Evolutionary conservation across 2,113 vertebrate species (phyloP).

Genomic region (Galbula dea): DNA sequence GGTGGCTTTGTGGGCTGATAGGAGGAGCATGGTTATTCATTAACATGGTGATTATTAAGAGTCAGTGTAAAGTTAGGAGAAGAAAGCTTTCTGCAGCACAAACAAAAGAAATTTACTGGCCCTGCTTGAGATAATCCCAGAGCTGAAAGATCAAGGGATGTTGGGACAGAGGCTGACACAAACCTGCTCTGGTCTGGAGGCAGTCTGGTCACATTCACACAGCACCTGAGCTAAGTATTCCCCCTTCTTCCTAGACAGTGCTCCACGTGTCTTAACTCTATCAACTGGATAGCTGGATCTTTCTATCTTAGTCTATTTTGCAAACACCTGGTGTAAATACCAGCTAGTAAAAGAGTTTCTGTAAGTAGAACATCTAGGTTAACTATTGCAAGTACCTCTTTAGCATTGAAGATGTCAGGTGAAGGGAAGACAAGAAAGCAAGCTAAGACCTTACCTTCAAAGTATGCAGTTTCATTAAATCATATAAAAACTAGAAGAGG

Average conservation of each 20-base stretch:
- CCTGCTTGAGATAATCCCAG: background rate
- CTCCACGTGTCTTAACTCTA: background rate
- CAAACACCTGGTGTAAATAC: background rate
- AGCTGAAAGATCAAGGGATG: background rate
- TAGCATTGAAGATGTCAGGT: background rate
- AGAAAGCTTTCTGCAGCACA: background rate
- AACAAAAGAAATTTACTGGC: background rate
- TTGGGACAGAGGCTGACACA: background rate
- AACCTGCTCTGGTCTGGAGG: background rate
- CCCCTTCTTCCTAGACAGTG: background rate
- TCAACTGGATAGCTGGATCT: background rate
- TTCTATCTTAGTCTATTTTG: background rate
- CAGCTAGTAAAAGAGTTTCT: background rate
- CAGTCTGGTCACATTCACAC: background rate
- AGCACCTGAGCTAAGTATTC: background rate
- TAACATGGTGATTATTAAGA: background rate
- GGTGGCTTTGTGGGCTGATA: constrained; percentile 10
- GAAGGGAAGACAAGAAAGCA: background rate
- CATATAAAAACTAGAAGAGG: background rate
- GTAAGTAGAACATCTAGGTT: background rate
- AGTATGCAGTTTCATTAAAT: background rate
- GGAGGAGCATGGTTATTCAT: constrained; percentile 3
- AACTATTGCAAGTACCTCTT: background rate
- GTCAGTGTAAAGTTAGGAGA: background rate
- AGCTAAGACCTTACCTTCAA: background rate